phyloP scores from a whole-genome alignment of 2,113 vertebrate species.

The Loxodonta africana region DNA sequence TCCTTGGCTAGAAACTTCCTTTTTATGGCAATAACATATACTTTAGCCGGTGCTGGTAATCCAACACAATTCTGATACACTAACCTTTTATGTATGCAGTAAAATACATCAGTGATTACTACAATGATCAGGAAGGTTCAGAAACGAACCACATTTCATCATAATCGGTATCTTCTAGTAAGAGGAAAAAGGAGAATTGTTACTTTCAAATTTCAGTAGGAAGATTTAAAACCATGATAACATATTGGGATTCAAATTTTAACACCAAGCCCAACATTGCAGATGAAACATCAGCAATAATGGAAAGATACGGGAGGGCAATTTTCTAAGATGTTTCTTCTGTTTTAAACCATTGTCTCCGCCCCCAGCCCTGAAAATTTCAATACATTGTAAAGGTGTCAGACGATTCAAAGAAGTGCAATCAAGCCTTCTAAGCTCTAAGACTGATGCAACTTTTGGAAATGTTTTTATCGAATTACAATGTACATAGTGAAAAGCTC shows the following conservation, averaged over 20 bases:
- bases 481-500: background rate
- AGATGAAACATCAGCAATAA: conserved; percentile 75
- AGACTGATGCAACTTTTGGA: background rate
- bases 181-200: conserved; percentile 65
- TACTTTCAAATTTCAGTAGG: conserved; percentile 76
- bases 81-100: conserved; percentile 67
- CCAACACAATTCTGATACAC: conserved; percentile 54
- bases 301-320: conserved; percentile 72
- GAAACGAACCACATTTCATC: conserved; percentile 76
- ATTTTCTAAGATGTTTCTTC: conserved; percentile 76
- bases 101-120: conserved; percentile 78
- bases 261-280: conserved; percentile 60
- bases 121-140: conserved; percentile 77
- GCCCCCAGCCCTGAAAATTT: conserved; percentile 51
- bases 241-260: conserved; percentile 75
- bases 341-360: conserved; percentile 75
- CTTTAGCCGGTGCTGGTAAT: conserved; percentile 45
- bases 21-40: conserved; percentile 47
- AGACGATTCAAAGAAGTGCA: conserved; percentile 77
- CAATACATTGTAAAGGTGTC: conserved; percentile 72
- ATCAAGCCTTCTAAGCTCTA: conserved; percentile 56
- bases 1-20: background rate
- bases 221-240: conserved; percentile 82
- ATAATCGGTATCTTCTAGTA: conserved; percentile 77
- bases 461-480: conserved; percentile 21